These are phyloP conservation scores for Drosophila macrothrix DNA, from an alignment of 2,888 invertebrate genomes.

Conservation along the genomic window DNA sequence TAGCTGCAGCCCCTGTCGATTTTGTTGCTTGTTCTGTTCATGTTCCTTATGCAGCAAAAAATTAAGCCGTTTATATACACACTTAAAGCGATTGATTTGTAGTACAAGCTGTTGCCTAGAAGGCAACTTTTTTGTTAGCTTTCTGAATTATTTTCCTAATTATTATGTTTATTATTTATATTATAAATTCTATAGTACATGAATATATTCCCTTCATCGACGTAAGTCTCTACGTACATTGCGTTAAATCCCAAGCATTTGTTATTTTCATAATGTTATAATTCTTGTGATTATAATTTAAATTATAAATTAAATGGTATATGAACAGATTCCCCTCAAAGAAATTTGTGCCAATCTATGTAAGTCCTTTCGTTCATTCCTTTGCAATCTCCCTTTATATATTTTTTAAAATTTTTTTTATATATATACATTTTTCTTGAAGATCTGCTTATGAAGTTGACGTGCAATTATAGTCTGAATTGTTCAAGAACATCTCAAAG, in stretches of 20 bases:
- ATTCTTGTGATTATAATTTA: background rate
- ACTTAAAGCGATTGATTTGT: conserved; percentile 26
- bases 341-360: background rate
- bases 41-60: conserved; percentile 25
- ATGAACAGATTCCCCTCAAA: background rate
- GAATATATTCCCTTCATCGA: background rate
- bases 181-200: background rate
- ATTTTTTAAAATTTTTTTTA: background rate
- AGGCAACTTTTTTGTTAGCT: background rate
- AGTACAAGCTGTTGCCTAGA: background rate
- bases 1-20: conserved; percentile 35
- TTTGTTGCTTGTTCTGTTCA: conserved; percentile 16
- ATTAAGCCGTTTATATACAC: conserved; percentile 34
- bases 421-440: background rate
- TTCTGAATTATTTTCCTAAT: background rate
- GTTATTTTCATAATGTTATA: background rate
- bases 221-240: background rate
- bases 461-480: conserved; percentile 47
- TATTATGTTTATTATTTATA: background rate
- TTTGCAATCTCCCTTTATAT: background rate
- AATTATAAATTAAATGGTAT: background rate
- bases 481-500: conserved; percentile 35
- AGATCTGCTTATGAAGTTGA: conserved; percentile 25
- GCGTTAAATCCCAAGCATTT: background rate
- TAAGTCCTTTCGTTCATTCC: background rate